These are phyloP conservation scores for Ostrea edulis DNA, from an alignment of 1,140 invertebrate genomes.

Conservation along the genomic window DNA sequence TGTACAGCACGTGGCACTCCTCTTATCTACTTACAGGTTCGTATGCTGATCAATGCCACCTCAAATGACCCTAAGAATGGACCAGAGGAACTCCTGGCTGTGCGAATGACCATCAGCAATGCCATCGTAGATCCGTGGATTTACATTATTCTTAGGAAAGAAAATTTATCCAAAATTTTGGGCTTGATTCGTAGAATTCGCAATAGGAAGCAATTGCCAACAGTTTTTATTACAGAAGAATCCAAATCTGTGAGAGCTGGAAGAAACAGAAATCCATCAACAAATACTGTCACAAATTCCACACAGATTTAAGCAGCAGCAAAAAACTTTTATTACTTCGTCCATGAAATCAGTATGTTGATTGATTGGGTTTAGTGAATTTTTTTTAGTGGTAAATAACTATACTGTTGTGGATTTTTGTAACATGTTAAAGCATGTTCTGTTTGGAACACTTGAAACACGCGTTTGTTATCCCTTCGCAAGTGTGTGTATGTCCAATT, in stretches of 20 bases:
- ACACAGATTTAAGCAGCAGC: background rate
- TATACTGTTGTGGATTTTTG: too few relatives aligned
- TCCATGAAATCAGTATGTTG: too few relatives aligned
- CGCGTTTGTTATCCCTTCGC: too few relatives aligned
- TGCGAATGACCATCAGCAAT: constrained; percentile 25
- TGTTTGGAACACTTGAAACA: too few relatives aligned
- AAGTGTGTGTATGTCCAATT: too few relatives aligned
- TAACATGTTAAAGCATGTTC: too few relatives aligned
- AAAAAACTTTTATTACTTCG: background rate
- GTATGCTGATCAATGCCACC: constrained; percentile 29
- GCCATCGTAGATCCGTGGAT: constrained; percentile 36
- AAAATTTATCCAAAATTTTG: constrained; percentile 7
- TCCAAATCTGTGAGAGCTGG: background rate
- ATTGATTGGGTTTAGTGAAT: too few relatives aligned
- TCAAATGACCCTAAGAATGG: constrained; percentile 10
- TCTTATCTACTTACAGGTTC: background rate
- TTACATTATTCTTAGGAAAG: constrained; percentile 6
- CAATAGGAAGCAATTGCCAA: background rate
- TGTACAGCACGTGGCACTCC: too few relatives aligned
- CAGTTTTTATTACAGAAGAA: background rate
- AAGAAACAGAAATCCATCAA: background rate
- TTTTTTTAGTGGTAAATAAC: too few relatives aligned
- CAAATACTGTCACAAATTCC: background rate
- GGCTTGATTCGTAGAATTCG: background rate
- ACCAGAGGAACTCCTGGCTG: constrained; percentile 8